Evolutionary conservation across 53 echinoderm and acorn worm species (phyloP).

Genomic region (Pentamera pediparva): DNA sequence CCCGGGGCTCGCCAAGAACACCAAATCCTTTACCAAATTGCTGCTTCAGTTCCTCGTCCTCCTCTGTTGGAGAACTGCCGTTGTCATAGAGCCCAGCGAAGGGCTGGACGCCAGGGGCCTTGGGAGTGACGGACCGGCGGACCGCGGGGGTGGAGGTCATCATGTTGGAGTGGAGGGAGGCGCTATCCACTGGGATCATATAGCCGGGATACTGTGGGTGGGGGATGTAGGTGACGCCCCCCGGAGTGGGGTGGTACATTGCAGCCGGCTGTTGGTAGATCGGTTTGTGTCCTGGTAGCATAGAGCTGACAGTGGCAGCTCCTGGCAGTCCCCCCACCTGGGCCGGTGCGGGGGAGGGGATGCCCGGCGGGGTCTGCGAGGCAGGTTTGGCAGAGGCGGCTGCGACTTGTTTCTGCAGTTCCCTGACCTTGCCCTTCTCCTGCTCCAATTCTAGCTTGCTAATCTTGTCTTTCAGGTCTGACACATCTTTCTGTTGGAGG

Average conservation of each 20-base stretch:
- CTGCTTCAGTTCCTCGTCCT: slow-evolving; percentile 26
- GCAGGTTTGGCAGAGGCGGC: neutral
- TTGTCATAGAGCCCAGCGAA: neutral
- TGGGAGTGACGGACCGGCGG: neutral
- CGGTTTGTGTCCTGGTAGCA: slow-evolving; percentile 12
- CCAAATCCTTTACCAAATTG: slow-evolving; percentile 11
- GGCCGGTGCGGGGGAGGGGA: slow-evolving; percentile 1
- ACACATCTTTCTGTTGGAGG: slow-evolving; percentile 18
- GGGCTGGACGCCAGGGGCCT: neutral
- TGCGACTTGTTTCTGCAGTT: slow-evolving; percentile 15
- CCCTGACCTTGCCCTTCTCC: slow-evolving; percentile 13
- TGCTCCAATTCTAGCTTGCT: slow-evolving; percentile 19
- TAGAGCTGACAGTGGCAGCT: neutral
- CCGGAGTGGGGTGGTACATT: neutral
- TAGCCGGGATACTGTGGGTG: slow-evolving; percentile 21
- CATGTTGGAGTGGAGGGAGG: neutral
- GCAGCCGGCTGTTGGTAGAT: slow-evolving; percentile 5
- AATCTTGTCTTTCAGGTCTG: slow-evolving; percentile 7
- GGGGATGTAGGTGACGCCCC: slow-evolving; percentile 1
- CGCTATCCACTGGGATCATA: slow-evolving; percentile 1
- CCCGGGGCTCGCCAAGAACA: slow-evolving; percentile 1
- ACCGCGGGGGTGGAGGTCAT: slow-evolving; percentile 21
- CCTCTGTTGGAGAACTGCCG: slow-evolving; percentile 7
- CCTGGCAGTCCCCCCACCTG: slow-evolving; percentile 13
- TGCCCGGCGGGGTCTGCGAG: neutral